These are phyloP conservation scores for Oophaga pumilio DNA, from an alignment of 2,113 vertebrate genomes.

Conservation along the genomic window DNA sequence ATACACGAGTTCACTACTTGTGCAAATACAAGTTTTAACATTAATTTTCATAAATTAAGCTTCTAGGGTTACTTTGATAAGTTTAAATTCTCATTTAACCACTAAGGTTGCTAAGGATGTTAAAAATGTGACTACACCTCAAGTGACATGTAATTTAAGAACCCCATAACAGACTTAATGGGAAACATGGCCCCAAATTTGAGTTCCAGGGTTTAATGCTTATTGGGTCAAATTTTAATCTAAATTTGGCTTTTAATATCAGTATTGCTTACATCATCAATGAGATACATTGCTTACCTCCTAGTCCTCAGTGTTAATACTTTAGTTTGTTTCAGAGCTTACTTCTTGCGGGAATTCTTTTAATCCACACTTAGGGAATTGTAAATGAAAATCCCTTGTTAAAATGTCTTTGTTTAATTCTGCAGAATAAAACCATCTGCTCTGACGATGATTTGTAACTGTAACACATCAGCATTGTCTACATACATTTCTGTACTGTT, in stretches of 20 bases:
- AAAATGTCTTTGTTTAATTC: slow-evolving; percentile 36
- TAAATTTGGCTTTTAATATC: slow-evolving; percentile 58
- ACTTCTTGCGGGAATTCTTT: slow-evolving; percentile 28
- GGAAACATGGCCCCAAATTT: slow-evolving; percentile 59
- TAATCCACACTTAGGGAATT: slow-evolving; percentile 37
- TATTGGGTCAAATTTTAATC: slow-evolving; percentile 54
- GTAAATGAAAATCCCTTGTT: slow-evolving; percentile 47
- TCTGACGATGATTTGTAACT: slow-evolving; percentile 12
- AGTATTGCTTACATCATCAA: slow-evolving; percentile 29
- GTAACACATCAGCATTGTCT: background rate
- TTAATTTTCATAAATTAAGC: background rate
- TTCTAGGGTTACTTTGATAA: background rate
- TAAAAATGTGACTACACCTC: slow-evolving; percentile 62
- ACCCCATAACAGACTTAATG: slow-evolving; percentile 62
- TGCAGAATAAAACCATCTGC: slow-evolving; percentile 46
- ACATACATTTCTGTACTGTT: slow-evolving; percentile 25
- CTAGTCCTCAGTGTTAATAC: background rate
- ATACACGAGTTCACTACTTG: background rate
- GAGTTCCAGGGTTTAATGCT: slow-evolving; percentile 39
- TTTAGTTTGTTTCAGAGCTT: slow-evolving; percentile 32
- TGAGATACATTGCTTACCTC: slow-evolving; percentile 43
- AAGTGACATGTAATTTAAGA: slow-evolving; percentile 64
- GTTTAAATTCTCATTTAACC: background rate
- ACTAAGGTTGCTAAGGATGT: slow-evolving; percentile 56
- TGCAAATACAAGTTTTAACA: background rate